phyloP scores from a whole-genome alignment of 2,888 invertebrate species.

The Mayetiola destructor region DNA sequence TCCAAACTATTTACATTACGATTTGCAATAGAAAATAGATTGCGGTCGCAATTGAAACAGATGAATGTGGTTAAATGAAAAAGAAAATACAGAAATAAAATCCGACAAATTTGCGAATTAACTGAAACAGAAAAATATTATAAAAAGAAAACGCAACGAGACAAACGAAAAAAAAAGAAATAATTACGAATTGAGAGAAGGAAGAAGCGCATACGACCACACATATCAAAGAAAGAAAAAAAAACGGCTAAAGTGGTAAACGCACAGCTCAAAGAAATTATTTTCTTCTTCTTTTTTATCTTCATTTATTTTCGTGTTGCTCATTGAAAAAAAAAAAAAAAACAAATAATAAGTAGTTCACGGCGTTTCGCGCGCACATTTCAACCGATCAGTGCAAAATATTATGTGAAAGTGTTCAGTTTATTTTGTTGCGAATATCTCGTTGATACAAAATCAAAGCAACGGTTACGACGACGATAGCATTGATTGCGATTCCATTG shows the following conservation, averaged over 20 bases:
- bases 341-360: constrained; percentile 8
- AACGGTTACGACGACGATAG: background rate
- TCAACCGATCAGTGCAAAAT: constrained; percentile 6
- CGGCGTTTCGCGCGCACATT: background rate
- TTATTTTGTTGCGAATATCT: background rate
- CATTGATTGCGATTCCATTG: background rate
- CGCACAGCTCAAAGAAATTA: background rate
- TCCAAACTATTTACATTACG: no score
- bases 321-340: no score
- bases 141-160: no score
- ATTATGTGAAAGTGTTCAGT: background rate
- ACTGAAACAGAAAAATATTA: background rate
- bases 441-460: background rate
- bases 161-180: background rate
- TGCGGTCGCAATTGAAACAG: no score
- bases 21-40: no score
- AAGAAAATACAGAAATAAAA: background rate
- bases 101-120: background rate
- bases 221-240: background rate
- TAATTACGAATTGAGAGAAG: background rate
- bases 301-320: no score
- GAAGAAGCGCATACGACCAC: background rate
- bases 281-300: background rate
- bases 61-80: background rate
- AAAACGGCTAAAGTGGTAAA: background rate